These are phyloP conservation scores for Equus quagga DNA, from an alignment of 2,113 vertebrate species.

Conservation along the genomic window DNA sequence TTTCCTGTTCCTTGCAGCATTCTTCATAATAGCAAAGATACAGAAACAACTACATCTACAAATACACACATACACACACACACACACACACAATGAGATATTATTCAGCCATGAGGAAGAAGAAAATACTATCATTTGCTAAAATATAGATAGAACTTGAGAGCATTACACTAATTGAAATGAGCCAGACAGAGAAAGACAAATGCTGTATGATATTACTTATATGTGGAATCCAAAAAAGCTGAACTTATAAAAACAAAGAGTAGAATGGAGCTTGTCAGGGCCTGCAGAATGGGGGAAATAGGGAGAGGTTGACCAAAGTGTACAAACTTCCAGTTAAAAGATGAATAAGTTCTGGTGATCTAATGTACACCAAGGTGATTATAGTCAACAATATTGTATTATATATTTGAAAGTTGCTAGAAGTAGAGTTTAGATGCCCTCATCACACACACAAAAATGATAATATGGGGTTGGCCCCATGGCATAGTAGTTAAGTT, in stretches of 20 bases:
- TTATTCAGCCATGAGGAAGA: too few relatives aligned
- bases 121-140: too few relatives aligned
- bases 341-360: not conserved
- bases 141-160: too few relatives aligned
- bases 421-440: not conserved
- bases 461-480: not conserved
- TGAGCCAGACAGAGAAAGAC: not conserved
- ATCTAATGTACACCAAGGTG: not conserved
- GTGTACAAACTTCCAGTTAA: not conserved
- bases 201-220: not conserved
- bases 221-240: not conserved
- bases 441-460: not conserved
- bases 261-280: not conserved
- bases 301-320: not conserved
- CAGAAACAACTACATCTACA: too few relatives aligned
- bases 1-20: too few relatives aligned
- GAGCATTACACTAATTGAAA: not conserved
- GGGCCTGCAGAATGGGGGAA: not conserved
- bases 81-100: too few relatives aligned
- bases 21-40: too few relatives aligned
- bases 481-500: too few relatives aligned
- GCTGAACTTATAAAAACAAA: not conserved
- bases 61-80: too few relatives aligned
- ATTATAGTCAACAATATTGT: not conserved
- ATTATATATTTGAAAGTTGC: not conserved